Evolutionary conservation across 2,113 vertebrate species (phyloP).

Genomic region (Conger conger): DNA sequence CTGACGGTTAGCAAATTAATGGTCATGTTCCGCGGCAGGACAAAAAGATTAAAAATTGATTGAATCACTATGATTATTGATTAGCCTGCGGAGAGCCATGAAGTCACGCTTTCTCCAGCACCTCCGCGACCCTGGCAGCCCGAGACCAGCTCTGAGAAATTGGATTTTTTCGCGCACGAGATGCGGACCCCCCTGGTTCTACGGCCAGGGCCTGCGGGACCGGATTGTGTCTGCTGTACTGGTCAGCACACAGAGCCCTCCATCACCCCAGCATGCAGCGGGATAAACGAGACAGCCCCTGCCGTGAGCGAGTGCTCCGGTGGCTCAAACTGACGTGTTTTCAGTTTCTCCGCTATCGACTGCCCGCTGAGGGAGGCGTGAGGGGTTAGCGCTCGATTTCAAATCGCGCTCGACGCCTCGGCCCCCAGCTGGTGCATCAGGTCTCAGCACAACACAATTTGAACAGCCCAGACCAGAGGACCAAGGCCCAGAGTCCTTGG

Average conservation of each 20-base stretch:
- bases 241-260: background rate
- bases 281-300: background rate
- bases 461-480: background rate
- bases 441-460: background rate
- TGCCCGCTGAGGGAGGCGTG: background rate
- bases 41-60: conserved; percentile 45
- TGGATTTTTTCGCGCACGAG: background rate
- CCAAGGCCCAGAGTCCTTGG: background rate
- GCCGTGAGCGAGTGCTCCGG: background rate
- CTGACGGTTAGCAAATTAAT: conserved; percentile 47
- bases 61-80: conserved; percentile 40
- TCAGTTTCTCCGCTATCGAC: conserved; percentile 14
- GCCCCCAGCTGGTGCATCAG: background rate
- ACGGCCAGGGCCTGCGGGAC: background rate
- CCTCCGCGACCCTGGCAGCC: conserved; percentile 18
- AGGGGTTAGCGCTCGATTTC: conserved; percentile 10
- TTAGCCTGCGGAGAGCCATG: conserved; percentile 40
- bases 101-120: conserved; percentile 45
- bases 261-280: background rate
- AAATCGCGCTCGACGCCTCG: background rate
- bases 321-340: conserved; percentile 1
- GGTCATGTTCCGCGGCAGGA: conserved; percentile 35
- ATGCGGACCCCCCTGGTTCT: too few species aligned
- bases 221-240: background rate
- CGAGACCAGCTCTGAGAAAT: background rate